Evolutionary conservation across 2,797 vertebrate species (phyloP).

Genomic region (Pteronotus mesoamericanus): DNA sequence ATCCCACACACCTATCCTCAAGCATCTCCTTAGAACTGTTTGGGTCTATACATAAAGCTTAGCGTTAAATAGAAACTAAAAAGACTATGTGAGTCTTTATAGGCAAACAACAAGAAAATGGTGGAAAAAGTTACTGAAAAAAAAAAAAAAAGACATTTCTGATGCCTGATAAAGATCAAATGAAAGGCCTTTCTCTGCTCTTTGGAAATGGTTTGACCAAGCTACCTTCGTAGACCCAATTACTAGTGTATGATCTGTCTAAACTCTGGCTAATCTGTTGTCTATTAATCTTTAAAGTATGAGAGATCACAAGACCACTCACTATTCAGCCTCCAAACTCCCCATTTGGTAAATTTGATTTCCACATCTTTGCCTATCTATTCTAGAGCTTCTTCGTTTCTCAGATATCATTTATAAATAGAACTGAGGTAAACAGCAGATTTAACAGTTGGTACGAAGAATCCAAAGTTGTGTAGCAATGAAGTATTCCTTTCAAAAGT

Average conservation of each 20-base stretch:
- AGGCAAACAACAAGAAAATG: background rate
- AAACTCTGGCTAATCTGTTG: background rate
- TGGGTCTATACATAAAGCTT: background rate
- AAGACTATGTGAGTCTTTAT: background rate
- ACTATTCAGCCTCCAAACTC: background rate
- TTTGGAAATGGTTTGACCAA: background rate
- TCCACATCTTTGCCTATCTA: background rate
- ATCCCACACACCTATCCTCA: background rate
- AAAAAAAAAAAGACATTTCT: background rate
- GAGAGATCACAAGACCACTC: background rate
- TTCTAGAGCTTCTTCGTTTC: background rate
- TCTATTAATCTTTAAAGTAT: background rate
- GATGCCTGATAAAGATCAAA: background rate
- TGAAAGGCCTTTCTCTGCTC: background rate
- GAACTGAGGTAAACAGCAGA: background rate
- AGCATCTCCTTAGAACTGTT: background rate
- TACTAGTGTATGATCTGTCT: background rate
- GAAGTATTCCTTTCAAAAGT: conserved; percentile 16
- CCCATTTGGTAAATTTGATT: background rate
- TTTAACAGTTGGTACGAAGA: background rate
- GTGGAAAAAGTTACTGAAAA: background rate
- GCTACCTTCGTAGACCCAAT: background rate
- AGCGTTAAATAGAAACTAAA: background rate
- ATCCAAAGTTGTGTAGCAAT: background rate
- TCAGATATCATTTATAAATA: background rate